Base-by-base conservation (phyloP, 2,888 invertebrate genomes). In the Tetragonisca angustula region DNA sequence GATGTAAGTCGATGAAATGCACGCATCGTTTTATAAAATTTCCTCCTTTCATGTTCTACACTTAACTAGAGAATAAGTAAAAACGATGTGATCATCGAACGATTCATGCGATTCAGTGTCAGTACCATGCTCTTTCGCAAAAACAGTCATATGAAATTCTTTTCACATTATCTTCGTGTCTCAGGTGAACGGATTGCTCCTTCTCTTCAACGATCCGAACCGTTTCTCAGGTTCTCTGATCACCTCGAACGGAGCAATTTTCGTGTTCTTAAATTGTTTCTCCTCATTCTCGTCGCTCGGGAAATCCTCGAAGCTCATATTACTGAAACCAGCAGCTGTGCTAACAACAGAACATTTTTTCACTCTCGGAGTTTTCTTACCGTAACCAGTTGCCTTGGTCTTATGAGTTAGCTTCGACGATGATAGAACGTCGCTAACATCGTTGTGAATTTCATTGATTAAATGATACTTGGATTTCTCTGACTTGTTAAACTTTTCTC, bases 261-360 rank as follows among this genome's bases (percentile, higher is more conserved):
- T 92, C 11, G 71, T 67, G 36, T 92, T 89, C 11, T 89, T 93
- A n/a, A 95, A 94, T 11, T 87, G 88, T 54, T 86, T 89, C 70
- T 93, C 93, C 71, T 95, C 95, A 82, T 95, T 95, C 75, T 96
- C 96, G 90, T 97, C 97, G 49, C 96, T 96, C 3, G 96, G 96
- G 91, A 97, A 97, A 93, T 97, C 97, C 92, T 97, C 97, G 90
- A 97, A 97, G 91, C 97, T 97, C 96, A 97, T 96, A 89, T 97
- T 97, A 90, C 96, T 97, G 91, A 97, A 97, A 6, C 97, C 96
- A 15, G 95, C 95, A 1, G 92, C 90, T 1, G 87, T 90, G 2
- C 87, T 90, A 0, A 87, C 90, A 17, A 88, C 86, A 21, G 91
- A 91, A 21, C 84, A 83, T 61, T 93, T 93, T 62, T 91, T 92